A percentile compares a stretch with the other conserved stretches of the same genome.
These are phyloP conservation scores for Lasiommata megera DNA, from an alignment of 2,888 invertebrate genomes.

Conservation along the genomic window DNA sequence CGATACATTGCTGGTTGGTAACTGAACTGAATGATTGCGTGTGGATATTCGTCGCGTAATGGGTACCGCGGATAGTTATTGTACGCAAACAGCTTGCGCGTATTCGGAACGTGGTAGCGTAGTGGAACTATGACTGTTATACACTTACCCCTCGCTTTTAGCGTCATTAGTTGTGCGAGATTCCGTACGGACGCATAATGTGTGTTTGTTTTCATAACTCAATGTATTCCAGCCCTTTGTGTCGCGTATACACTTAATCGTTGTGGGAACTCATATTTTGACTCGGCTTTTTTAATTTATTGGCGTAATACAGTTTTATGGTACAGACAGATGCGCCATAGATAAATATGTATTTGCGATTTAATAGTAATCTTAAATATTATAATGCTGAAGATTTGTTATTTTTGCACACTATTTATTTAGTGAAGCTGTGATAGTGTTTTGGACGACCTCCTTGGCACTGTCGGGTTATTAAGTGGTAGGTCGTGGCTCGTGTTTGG, in stretches of 20 bases:
- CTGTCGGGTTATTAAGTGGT: too few species aligned
- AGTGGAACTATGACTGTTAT: conserved; percentile 71
- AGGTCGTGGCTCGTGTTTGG: too few species aligned
- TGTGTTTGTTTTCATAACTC: conserved; percentile 77
- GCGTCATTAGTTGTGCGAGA: conserved; percentile 78
- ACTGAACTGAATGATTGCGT: too few species aligned
- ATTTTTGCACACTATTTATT: too few species aligned
- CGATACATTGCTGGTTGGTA: conserved; percentile 15
- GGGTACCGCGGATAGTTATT: background rate
- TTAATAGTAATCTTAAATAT: too few species aligned
- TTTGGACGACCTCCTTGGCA: too few species aligned
- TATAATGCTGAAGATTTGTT: too few species aligned
- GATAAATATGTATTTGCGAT: background rate
- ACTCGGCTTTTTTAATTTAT: conserved; percentile 52
- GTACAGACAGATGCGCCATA: conserved; percentile 40
- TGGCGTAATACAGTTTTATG: conserved; percentile 53
- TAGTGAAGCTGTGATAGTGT: too few species aligned
- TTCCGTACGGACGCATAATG: conserved; percentile 72
- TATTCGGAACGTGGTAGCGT: conserved; percentile 23
- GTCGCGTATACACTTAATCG: conserved; percentile 59
- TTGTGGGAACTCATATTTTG: conserved; percentile 71
- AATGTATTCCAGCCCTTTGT: conserved; percentile 65
- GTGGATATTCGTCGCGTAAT: conserved; percentile 18
- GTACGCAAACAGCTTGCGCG: background rate
- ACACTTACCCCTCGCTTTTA: conserved; percentile 76